Percentiles rank a stretch among this genome's conserved stretches.
These are phyloP conservation scores for Pseudopipra pipra DNA, from an alignment of 2,113 vertebrate genomes.

Conservation along the genomic window DNA sequence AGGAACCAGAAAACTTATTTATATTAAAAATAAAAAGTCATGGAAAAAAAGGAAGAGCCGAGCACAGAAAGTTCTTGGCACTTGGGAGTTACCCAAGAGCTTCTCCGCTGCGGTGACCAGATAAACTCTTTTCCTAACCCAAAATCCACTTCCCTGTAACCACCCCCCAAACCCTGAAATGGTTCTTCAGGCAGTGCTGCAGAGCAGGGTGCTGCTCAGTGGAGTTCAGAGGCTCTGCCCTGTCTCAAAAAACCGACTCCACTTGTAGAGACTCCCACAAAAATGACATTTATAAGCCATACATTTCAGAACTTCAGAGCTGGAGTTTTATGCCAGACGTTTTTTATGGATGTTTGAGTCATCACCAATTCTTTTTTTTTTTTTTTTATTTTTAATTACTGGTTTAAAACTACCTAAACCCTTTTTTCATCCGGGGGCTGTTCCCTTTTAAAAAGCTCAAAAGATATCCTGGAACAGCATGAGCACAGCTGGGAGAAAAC, in stretches of 20 bases:
- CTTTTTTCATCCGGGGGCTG: background rate
- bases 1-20: background rate
- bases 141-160: background rate
- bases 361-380: background rate
- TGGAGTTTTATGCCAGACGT: background rate
- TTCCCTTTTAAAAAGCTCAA: background rate
- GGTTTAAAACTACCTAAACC: background rate
- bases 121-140: background rate
- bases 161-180: background rate
- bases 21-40: background rate
- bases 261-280: background rate
- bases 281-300: background rate
- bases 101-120: background rate
- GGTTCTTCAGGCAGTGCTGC: background rate
- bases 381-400: background rate
- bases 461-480: background rate
- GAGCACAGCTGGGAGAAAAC: background rate
- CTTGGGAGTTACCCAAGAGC: background rate
- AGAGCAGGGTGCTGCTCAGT: fast-evolving
- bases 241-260: fast-evolving
- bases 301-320: background rate
- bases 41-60: background rate
- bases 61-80: background rate
- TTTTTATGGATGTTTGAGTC: background rate
- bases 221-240: background rate